Evolutionary conservation across 2,797 vertebrate species (phyloP).

Genomic region (Mareca strepera): DNA sequence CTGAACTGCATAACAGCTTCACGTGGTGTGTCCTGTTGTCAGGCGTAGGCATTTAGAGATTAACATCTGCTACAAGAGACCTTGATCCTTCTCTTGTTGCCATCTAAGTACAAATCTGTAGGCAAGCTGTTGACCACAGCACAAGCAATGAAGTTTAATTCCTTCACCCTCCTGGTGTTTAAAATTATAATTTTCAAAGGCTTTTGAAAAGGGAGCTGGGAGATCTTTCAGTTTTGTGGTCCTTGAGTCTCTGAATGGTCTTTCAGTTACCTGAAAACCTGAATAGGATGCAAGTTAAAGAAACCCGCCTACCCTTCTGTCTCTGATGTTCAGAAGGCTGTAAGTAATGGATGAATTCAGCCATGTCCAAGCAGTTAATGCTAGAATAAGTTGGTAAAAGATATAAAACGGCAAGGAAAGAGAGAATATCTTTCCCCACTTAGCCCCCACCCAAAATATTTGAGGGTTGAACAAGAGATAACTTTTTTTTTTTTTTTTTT

Average conservation of each 20-base stretch:
- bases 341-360: fast-evolving
- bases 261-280: neutral
- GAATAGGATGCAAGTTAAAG: neutral
- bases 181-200: neutral
- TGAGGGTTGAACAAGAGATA: neutral
- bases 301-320: neutral
- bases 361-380: neutral
- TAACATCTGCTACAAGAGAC: neutral
- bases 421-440: neutral
- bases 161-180: neutral
- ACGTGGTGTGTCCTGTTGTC: neutral
- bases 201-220: neutral
- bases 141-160: neutral
- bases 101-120: neutral
- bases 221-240: neutral
- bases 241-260: neutral
- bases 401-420: neutral
- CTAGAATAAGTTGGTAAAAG: neutral
- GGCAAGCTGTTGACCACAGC: neutral
- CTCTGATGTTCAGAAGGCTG: neutral
- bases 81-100: neutral
- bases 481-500: neutral
- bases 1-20: neutral
- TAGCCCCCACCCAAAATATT: neutral
- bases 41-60: neutral